phyloP scores from a whole-genome alignment of 1,140 invertebrate species.

The Papilio helenus region DNA sequence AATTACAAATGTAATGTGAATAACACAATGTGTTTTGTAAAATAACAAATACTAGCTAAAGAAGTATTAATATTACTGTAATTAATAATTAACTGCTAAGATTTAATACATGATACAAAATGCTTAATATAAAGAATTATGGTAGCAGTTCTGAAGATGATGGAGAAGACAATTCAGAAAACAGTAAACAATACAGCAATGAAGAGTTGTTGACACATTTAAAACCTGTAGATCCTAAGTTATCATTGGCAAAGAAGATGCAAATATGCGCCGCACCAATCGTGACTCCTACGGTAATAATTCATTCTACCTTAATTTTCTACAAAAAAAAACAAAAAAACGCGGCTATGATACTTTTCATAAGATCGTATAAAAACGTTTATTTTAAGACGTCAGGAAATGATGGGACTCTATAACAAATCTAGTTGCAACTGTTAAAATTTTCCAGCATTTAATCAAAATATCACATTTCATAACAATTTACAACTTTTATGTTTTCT shows the following conservation, averaged over 20 bases:
- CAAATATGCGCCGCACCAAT: slow-evolving; percentile 91
- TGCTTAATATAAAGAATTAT: slow-evolving; percentile 86
- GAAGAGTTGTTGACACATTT: slow-evolving; percentile 82
- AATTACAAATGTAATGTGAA: background rate
- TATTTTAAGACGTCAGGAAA: background rate
- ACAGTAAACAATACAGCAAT: slow-evolving; percentile 66
- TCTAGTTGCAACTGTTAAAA: too few species aligned
- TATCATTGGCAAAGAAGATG: slow-evolving; percentile 83
- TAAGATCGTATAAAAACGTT: background rate
- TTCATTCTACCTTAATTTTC: background rate
- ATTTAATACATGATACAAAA: slow-evolving; percentile 51
- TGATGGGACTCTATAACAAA: too few species aligned
- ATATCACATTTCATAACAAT: background rate
- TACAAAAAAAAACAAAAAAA: too few species aligned
- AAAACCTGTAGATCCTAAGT: slow-evolving; percentile 80
- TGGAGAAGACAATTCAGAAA: slow-evolving; percentile 68
- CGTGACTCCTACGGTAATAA: slow-evolving; percentile 88
- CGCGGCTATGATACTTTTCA: background rate
- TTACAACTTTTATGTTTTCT: background rate
- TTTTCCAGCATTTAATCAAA: background rate
- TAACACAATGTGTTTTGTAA: slow-evolving; percentile 15
- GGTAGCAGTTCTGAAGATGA: slow-evolving; percentile 86
- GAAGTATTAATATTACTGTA: background rate
- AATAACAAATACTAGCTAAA: background rate
- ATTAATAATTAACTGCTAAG: background rate